Evolutionary conservation across 2,113 vertebrate genomes (phyloP), one percentile per base, ranked within the genome.

Genomic region (Myotis brandtii): DNA sequence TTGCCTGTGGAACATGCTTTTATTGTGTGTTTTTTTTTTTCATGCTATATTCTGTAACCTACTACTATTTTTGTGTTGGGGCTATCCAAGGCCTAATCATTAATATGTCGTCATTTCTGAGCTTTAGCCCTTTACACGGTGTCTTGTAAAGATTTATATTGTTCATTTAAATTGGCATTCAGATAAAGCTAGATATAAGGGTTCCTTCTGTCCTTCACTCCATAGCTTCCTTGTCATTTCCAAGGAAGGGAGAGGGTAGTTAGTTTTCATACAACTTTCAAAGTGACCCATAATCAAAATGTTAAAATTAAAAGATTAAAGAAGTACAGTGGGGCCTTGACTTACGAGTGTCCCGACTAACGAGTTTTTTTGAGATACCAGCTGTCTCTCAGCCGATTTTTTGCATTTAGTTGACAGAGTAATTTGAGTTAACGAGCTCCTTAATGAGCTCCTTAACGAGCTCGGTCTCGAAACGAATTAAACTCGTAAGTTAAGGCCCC

Each of bases 111-210:
- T 91, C 95, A 94, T 97, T 95, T 96, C 96, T 94, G 67, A 91
- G 92, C 69, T 85, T 95, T 96, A 96, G 82, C 79, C 40, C 89
- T 32, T 93, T 21, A 62, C n/a, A 46, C 92, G 92, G 88, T 96
- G 96, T 97, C 82, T 97, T 95, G 67, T 85, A 92, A 93, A 93
- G 97, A 75, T 98, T 98, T 97, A 81, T 37, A 95, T 88, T 56
- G 43, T 88, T 95, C 76, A 89, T 98, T 97, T 89, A 97, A 95
- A 96, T 96, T 96, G 87, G 9, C 93, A 97, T 96, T 92, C 93
- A 93, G 95, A 97, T 95, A 91, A 97, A 97, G 85, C 56, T 75
- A 96, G 96, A 95, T 96, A 69, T 7, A 94, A 67, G 84, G 9
- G 66, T 94, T 94, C 91, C 9, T 92, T 81, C 48, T 95, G 95